These are phyloP conservation scores for Arbacia lixula DNA, from an alignment of 53 echinoderm and acorn worm genomes.

Conservation along the genomic window DNA sequence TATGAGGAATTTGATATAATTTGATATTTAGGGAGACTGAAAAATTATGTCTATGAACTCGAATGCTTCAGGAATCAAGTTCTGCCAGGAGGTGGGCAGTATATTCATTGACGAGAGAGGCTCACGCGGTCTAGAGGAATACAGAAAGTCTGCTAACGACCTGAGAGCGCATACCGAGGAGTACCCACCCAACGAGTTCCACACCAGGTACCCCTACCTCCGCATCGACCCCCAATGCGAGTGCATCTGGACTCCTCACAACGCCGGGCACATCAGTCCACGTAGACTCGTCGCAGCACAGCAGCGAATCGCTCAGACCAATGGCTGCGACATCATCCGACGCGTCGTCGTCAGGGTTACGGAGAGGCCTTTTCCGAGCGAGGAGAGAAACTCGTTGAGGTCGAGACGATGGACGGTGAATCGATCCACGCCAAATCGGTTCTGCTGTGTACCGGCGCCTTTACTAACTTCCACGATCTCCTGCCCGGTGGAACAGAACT, in stretches of 20 bases:
- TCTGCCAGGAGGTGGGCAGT: conserved; percentile 46
- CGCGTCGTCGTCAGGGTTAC: conserved; percentile 54
- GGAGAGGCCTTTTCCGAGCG: neutral
- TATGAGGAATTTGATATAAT: too few relatives aligned
- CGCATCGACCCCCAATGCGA: conserved; percentile 1
- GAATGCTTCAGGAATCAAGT: conserved; percentile 36
- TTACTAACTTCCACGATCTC: conserved; percentile 63
- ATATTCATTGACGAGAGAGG: neutral
- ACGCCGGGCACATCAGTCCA: conserved; percentile 76
- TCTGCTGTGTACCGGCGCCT: conserved; percentile 76
- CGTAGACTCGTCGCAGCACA: conserved; percentile 70
- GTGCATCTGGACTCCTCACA: conserved; percentile 57
- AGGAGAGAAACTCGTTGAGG: conserved; percentile 10
- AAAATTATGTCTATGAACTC: too few relatives aligned
- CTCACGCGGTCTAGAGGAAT: neutral
- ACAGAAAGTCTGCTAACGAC: neutral
- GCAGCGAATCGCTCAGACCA: conserved; percentile 55
- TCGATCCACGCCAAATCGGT: conserved; percentile 59
- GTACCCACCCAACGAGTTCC: conserved; percentile 1
- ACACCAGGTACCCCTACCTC: conserved; percentile 24
- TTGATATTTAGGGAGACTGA: too few relatives aligned
- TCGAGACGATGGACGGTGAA: conserved; percentile 28
- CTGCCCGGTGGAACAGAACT: conserved; percentile 53
- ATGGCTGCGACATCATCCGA: conserved; percentile 69
- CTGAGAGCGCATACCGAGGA: neutral